phyloP scores from a whole-genome alignment of 2,888 invertebrate genomes.

The Caenorhabditis japonica region DNA sequence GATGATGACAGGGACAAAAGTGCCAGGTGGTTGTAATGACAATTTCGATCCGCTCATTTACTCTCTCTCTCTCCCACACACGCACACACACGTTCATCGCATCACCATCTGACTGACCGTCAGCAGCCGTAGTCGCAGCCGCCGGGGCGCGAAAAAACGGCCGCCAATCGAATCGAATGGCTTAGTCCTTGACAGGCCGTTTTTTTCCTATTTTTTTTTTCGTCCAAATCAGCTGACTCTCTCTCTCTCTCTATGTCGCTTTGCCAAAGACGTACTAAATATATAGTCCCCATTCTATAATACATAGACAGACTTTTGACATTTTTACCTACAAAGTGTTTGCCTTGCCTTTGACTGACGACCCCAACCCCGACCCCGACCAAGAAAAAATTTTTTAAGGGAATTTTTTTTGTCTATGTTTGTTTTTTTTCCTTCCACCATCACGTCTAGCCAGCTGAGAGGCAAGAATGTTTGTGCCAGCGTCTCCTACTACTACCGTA shows the following conservation, averaged over 20 bases:
- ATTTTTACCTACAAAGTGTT: slow-evolving; percentile 26
- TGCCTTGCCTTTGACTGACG: slow-evolving; percentile 28
- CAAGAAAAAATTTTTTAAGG: slow-evolving; percentile 2
- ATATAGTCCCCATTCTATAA: background rate
- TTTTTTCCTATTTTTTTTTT: too few relatives aligned
- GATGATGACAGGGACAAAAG: slow-evolving; percentile 2
- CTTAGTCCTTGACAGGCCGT: background rate
- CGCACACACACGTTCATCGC: background rate
- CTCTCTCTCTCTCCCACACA: slow-evolving; percentile 1
- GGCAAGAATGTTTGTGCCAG: slow-evolving; percentile 23
- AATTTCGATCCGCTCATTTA: slow-evolving; percentile 36
- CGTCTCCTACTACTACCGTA: slow-evolving; percentile 5
- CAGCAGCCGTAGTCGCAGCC: too few relatives aligned
- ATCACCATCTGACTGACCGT: too few relatives aligned
- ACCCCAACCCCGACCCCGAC: slow-evolving; percentile 26
- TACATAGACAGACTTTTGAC: background rate
- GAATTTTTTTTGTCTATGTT: slow-evolving; percentile 14
- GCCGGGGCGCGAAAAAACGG: too few relatives aligned
- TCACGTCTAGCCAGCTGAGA: slow-evolving; percentile 13
- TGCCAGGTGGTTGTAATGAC: slow-evolving; percentile 52
- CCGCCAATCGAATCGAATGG: too few relatives aligned
- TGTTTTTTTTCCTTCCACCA: background rate
- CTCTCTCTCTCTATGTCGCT: slow-evolving; percentile 1
- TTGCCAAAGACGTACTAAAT: background rate
- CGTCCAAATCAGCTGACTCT: slow-evolving; percentile 11